A percentile compares a stretch with the other conserved stretches of the same genome.
Conservation (phyloP, 2,113 vertebrate species). For the human (Homo sapiens) region GRCh38 chr1:70649001-70649500, state of each 20-base stretch:
- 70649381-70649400: background rate
- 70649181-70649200: background rate
- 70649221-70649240: background rate
- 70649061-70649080: background rate
- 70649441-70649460: background rate
- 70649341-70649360: conserved; percentile 8
- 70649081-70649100: background rate
- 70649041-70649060: background rate
- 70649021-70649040: background rate
- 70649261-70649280: background rate
- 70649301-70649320: background rate
- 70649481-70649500: background rate
- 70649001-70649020: background rate
- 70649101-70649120: background rate
- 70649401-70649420: background rate
- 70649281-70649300: background rate
- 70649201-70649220: background rate
- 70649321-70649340: background rate
- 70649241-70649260: background rate
- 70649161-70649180: background rate
- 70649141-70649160: background rate
- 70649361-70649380: background rate
- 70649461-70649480: background rate
- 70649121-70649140: background rate
- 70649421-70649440: background rate